These are phyloP conservation scores for Choristoneura rosaceana DNA, from an alignment of 2,888 invertebrate species.

Conservation along the genomic window DNA sequence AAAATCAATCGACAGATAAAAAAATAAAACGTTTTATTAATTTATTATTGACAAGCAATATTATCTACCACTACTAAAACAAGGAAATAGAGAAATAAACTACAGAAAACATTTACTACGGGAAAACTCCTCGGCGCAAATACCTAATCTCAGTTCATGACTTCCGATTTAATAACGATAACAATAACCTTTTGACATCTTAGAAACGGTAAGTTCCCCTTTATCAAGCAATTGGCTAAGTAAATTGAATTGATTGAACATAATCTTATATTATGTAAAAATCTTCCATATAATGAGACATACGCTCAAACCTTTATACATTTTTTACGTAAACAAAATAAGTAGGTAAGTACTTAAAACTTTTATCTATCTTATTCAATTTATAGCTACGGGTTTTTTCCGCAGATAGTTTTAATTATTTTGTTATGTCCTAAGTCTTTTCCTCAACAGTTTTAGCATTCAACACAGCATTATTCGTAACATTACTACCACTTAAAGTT, in stretches of 20 bases:
- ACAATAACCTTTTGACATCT: background rate
- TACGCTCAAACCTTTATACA: too few relatives aligned
- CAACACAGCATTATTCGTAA: background rate
- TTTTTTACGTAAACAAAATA: too few relatives aligned
- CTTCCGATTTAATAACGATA: background rate
- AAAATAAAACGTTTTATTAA: background rate
- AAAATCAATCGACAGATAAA: too few relatives aligned
- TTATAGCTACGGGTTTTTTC: background rate
- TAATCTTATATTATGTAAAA: too few relatives aligned
- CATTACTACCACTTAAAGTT: background rate
- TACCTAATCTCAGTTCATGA: slow-evolving; percentile 1
- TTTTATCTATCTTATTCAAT: background rate
- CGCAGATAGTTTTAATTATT: background rate
- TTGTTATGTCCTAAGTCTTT: background rate
- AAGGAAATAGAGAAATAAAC: slow-evolving; percentile 1
- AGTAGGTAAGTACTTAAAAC: too few relatives aligned
- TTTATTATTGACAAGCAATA: background rate
- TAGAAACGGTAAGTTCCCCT: background rate
- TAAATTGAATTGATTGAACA: too few relatives aligned
- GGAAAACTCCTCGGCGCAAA: background rate
- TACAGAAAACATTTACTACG: background rate
- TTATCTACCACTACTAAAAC: background rate
- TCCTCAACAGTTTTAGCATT: background rate
- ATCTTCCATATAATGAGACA: too few relatives aligned
- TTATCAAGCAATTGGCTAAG: too few relatives aligned